Evolutionary conservation across 2,797 vertebrate species (phyloP).

Genomic region (Naso thynnoides): DNA sequence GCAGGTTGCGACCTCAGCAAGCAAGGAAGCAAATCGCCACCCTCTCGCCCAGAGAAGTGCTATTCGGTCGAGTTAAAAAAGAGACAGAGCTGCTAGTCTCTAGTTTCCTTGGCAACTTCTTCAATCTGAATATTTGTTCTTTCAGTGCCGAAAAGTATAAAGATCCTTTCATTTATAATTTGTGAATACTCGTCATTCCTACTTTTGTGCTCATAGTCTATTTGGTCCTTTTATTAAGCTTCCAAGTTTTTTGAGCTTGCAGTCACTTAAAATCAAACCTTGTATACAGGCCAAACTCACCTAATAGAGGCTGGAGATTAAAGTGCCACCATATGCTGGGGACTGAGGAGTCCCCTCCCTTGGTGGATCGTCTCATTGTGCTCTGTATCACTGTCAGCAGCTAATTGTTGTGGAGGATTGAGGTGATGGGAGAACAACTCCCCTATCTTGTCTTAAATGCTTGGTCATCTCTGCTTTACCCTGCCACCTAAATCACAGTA

Average conservation of each 20-base stretch:
- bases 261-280: constrained; percentile 43
- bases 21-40: constrained; percentile 47
- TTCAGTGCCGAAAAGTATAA: constrained; percentile 8
- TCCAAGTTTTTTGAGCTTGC: not conserved
- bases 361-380: constrained; percentile 55
- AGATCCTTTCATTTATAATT: not conserved
- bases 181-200: not conserved
- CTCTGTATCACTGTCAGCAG: constrained; percentile 65
- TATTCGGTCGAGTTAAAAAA: constrained; percentile 23
- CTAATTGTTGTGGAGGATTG: constrained; percentile 63
- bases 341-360: constrained; percentile 35
- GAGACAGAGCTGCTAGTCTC: constrained; percentile 5
- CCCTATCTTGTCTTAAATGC: constrained; percentile 42
- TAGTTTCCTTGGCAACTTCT: constrained; percentile 74
- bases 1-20: constrained; percentile 44
- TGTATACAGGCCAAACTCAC: constrained; percentile 35
- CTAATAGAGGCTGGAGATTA: constrained; percentile 66
- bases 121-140: constrained; percentile 29
- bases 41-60: constrained; percentile 44
- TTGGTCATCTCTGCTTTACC: constrained; percentile 44
- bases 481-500: constrained; percentile 20
- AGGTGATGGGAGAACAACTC: constrained; percentile 40
- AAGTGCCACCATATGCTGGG: constrained; percentile 67
- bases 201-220: constrained; percentile 1
- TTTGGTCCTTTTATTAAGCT: not conserved